Base-by-base conservation (phyloP, 2,113 vertebrate genomes). In the Irena cyanogastra region DNA sequence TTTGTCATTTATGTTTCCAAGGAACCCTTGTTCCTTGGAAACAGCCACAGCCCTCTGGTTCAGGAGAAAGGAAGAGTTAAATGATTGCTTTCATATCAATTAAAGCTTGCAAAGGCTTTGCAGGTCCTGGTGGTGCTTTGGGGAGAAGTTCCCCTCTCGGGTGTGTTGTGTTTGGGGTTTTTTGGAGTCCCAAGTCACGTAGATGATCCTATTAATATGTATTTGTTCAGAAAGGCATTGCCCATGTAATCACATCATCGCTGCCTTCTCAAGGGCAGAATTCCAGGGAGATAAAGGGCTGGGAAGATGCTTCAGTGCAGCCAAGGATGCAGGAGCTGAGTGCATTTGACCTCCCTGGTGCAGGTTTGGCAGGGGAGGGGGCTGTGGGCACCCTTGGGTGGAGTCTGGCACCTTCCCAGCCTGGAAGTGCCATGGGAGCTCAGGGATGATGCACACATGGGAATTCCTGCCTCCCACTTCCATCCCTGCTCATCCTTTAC, bases 161-260 rank as follows among this genome's bases (percentile, higher is more conserved):
- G 6, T 27, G 35, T 7, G 2, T 8, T 13, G 23, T 31, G 2
- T 42, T 50, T 10, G 12, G 75, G 37, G 1, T 3, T 14, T 49
- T 88, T 87, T 85, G 77, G 65, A 60, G 53, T 42, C 90, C 39
- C 75, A 33, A 57, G 82, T 45, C 59, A 42, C 47, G 70, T 4
- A 45, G 78, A 30, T 6, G 1, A 28, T 79, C 21, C 87, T 20
- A 39, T 96, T 65, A 85, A 87, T 76, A 50, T 76, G 77, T 21
- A 83, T 95, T 90, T 79, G 87, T 54, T 91, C 84, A 57, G 81
- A 42, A 85, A 83, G 75, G 89, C 89, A 89, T 66, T 89, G 92
- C 96, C 59, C 8, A 1, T 68, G 93, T 82, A 85, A 95, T 94
- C 84, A 35, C 79, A 76, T 96, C 84, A 82, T 26, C 9, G 1